Evolutionary conservation across 2,888 invertebrate genomes (phyloP), one percentile per base, ranked within the genome.

Genomic region (Deladenus siricidicola): DNA sequence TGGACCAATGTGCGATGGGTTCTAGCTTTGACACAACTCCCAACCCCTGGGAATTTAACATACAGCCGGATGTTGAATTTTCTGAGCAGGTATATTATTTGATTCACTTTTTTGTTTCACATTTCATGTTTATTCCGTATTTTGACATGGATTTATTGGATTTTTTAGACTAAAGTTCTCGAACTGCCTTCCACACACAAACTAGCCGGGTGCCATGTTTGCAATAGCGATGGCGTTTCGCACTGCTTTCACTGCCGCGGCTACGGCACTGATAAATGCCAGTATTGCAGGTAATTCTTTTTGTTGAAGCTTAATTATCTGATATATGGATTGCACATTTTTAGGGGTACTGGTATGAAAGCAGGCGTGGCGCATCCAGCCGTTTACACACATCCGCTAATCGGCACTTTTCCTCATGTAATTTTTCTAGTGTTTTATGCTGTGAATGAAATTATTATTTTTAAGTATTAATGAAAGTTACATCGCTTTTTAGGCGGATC

Each of bases 321-420:
- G 8, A 34, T 6, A 34, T n/a, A n/a, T 10, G 2, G 21, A 19
- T n/a, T n/a, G n/a, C n/a, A n/a, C n/a, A n/a, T n/a, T 58, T 62
- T 44, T 60, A 75, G 78, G 48, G 78, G 78, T 26, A 78, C 78
- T 6, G 78, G 78, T n/a, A 78, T 78, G 78, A 79, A 79, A 58
- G 73, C 77, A 1, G 78, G 78, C 39, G 77, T 78, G 4, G 76
- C 78, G 14, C 78, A 78, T 68, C 78, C 78, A 1, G 78, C 78
- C 8, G 73, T 78, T 24, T 74, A 73, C 68, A 76, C 78, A 3
- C 78, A 78, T 63, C 78, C 78, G 26, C 74, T 75, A 71, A 69
- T 79, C 45, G 78, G 72, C 56, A 73, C 76, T 6, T 74, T 76
- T 51, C 75, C 78, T 3, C 53, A 53, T n/a, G 53, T 53, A n/a